Evolutionary conservation across 2,797 vertebrate genomes (phyloP).

Genomic region (Apogon hyalosoma): DNA sequence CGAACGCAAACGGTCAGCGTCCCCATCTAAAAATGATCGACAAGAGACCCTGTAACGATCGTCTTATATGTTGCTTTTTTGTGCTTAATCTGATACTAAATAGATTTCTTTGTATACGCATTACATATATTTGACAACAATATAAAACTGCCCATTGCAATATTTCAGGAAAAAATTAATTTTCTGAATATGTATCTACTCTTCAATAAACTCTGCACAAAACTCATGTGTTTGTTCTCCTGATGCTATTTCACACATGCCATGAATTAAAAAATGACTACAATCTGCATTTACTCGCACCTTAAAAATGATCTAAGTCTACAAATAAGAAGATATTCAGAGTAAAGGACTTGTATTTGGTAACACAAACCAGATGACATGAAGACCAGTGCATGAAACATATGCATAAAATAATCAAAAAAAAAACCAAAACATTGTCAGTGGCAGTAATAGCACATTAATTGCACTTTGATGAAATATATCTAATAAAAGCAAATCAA

Average conservation of each 20-base stretch:
- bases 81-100: neutral
- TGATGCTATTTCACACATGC: neutral
- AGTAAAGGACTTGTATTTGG: neutral
- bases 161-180: neutral
- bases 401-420: neutral
- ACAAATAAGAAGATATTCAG: neutral
- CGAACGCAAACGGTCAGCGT: neutral
- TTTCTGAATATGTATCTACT: constrained; percentile 14
- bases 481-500: neutral
- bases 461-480: neutral
- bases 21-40: constrained; percentile 53
- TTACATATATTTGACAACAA: neutral
- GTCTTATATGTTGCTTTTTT: neutral
- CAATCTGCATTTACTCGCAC: neutral
- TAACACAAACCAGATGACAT: no score
- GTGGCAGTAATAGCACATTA: neutral
- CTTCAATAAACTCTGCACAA: constrained; percentile 39
- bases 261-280: neutral
- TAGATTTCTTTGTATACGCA: constrained; percentile 22
- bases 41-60: neutral
- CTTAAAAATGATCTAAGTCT: constrained; percentile 1
- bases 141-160: constrained; percentile 1
- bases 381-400: constrained; percentile 10
- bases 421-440: constrained; percentile 1
- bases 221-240: neutral